Evolutionary conservation across 2,113 vertebrate species (phyloP), one percentile per base, ranked within the genome.

Genomic region (Lycaon pictus): DNA sequence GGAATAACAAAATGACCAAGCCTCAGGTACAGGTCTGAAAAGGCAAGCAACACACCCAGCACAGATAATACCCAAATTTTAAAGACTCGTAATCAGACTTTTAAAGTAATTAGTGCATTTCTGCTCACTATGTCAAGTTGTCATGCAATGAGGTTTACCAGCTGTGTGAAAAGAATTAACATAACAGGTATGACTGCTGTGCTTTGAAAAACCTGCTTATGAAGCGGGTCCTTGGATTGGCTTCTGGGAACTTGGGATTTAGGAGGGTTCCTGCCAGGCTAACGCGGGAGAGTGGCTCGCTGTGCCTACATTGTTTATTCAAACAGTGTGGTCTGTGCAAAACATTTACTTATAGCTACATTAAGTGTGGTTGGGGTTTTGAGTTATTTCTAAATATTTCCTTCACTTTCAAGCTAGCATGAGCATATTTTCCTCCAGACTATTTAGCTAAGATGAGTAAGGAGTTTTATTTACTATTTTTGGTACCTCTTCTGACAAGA

Each of bases 361-460:
- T 94, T 93, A 96, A 90, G 80, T 83, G 58, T 80, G 63, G 20
- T 65, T 98, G 69, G 77, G 69, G 83, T 88, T 80, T 90, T 81
- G 72, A 90, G 94, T 98, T 95, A 88, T 95, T 95, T 97, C 63
- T 90, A 84, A 96, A 74, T 94, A 76, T 94, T 97, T 90, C 65
- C 85, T 96, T 95, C 58, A 88, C 85, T 97, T 97, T 93, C 53
- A 93, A 93, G 93, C 95, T 87, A 92, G 91, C 37, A 72, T 48
- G 93, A 94, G 88, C 74, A 90, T 90, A 80, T 87, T 97, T 97
- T 95, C 11, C 74, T 94, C 91, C 90, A 97, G 48, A 79, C 72
- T 90, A 19, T 88, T 93, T 95, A 90, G 97, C 92, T 93, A 93
- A 56, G 82, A 72, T 81, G 80, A 91, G 29, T 56, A 35, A 85